Evolutionary conservation across 2,113 vertebrate species (phyloP).

Genomic region (Willisornis vidua): DNA sequence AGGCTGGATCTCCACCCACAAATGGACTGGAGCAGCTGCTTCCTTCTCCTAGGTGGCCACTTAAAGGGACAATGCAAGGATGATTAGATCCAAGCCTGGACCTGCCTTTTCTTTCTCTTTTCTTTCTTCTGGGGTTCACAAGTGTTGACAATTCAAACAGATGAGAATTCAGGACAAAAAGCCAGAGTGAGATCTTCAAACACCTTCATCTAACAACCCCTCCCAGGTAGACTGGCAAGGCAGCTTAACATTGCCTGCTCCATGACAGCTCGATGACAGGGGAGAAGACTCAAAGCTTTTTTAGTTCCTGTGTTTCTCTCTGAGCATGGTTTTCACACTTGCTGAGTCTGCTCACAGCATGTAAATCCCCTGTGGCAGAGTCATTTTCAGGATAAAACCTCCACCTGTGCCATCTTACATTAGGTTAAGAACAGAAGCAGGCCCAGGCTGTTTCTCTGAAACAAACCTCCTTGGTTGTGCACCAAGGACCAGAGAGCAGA

Average conservation of each 20-base stretch:
- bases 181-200: neutral
- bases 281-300: neutral
- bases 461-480: neutral
- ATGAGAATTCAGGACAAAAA: neutral
- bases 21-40: constrained; percentile 18
- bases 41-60: neutral
- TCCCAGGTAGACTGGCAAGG: neutral
- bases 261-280: neutral
- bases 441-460: neutral
- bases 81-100: neutral
- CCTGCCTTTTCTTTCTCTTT: neutral
- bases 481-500: neutral
- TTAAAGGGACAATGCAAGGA: constrained; percentile 27
- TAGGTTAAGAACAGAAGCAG: neutral
- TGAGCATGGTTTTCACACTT: neutral
- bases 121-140: neutral
- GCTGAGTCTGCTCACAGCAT: neutral
- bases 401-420: neutral
- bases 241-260: neutral
- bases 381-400: neutral
- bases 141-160: neutral
- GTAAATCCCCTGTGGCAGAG: neutral
- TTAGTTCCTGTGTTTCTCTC: neutral
- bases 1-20: neutral
- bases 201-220: neutral